These are phyloP conservation scores for Lysiphlebus fabarum DNA, from an alignment of 1,140 invertebrate species.

Conservation along the genomic window DNA sequence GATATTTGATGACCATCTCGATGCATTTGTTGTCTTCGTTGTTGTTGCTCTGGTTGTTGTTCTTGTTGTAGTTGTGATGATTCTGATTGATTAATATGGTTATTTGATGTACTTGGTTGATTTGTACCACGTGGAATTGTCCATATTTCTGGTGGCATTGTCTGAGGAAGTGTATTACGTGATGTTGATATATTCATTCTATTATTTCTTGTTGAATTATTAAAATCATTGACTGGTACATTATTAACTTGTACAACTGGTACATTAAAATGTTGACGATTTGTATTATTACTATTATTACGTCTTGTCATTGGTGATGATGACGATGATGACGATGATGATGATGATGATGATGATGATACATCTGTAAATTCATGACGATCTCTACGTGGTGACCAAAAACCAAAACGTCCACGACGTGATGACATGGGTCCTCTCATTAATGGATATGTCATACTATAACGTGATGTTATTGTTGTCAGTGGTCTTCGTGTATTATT, in stretches of 20 bases:
- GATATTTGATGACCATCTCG: too few relatives aligned
- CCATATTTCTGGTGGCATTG: not conserved
- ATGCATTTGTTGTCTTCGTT: not conserved
- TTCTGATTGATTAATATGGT: too few relatives aligned
- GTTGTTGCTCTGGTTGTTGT: not conserved
- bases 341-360: not conserved
- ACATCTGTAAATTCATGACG: slow-evolving; percentile 16
- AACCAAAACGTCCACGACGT: slow-evolving; percentile 18
- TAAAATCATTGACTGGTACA: slow-evolving; percentile 53
- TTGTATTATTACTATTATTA: not conserved
- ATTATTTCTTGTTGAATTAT: slow-evolving; percentile 38
- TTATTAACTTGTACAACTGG: slow-evolving; percentile 63
- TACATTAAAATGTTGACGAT: slow-evolving; percentile 43
- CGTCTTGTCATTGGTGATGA: not conserved
- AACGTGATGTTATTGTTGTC: too few relatives aligned
- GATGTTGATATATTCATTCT: slow-evolving; percentile 28
- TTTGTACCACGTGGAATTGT: too few relatives aligned
- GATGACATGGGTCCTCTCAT: slow-evolving; percentile 5
- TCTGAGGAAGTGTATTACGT: slow-evolving; percentile 13
- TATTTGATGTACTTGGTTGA: too few relatives aligned
- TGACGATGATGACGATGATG: too few relatives aligned
- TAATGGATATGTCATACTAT: not conserved
- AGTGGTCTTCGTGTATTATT: too few relatives aligned
- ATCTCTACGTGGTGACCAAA: slow-evolving; percentile 21
- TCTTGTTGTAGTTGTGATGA: not conserved